Evolutionary conservation across 2,113 vertebrate species (phyloP), one percentile per base, ranked within the genome.

Genomic region (Myotis yumanensis): DNA sequence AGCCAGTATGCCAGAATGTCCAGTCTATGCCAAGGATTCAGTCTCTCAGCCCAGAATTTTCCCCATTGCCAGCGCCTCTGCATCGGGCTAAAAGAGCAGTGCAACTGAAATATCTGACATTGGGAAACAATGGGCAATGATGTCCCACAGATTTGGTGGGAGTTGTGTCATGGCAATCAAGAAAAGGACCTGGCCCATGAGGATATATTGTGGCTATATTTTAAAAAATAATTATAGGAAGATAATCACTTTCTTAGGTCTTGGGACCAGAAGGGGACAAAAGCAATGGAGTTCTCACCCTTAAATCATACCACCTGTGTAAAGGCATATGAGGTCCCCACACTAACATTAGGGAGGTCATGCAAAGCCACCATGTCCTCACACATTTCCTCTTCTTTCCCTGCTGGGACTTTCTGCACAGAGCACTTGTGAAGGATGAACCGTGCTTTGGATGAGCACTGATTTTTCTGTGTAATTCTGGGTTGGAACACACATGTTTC

Each of bases 381-480:
- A 80, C 32, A 6, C 51, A 81, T 93, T 93, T 76, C 81, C 86
- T 91, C 43, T 86, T 51, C 37, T 88, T 92, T 46, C 64, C 80
- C 86, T 93, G 79, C 37, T 87, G 30, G 51, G 85, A 89, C 76
- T 35, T 76, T 62, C 79, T 95, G 72, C 81, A 51, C 1, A 69
- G 69, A 80, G 51, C 28, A 4, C 43, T 94, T 96, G 7, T 76
- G n/a, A 48, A 48, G 16, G 51, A 30, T 48, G 17, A 15, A 59
- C 32, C 18, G 5, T 0, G 7, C 40, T 83, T 81, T 40, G 1
- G 93, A 64, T 62, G 85, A 85, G 86, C 82, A 91, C 40, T 90
- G 83, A 46, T n/a, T 57, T 37, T 54, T 5, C 88, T 86, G 46
- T 86, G 94, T 83, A 94, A 93, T 85, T 90, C 80, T 66, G 22